Base-by-base conservation (phyloP, 2,113 vertebrate genomes). In the Dicerorhinus sumatrensis region DNA sequence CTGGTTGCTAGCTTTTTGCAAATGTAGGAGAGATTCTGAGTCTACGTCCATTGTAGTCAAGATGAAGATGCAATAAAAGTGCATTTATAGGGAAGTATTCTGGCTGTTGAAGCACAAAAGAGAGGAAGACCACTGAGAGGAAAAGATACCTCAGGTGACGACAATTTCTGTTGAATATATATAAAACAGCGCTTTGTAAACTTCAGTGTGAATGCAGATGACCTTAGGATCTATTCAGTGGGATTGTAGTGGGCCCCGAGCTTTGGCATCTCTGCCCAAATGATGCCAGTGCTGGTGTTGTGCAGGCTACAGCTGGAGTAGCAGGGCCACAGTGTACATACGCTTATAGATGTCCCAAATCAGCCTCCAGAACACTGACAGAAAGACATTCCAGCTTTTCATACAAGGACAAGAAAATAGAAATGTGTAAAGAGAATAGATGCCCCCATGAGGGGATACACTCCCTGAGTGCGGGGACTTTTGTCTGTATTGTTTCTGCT, bases 401-500 rank as follows among this genome's bases (percentile, higher is more conserved):
- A 46, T 10, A 83, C 16, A 20, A 25, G 36, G 31, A 48, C 18
- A 86, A 75, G 46, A 39, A 6, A 83, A 17, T 3, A 86, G 13
- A 63, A 65, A 89, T 25, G 5, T 29, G 6, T 60, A 27, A 33
- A 88, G 14, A 84, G 0, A 31, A 25, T 21, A 85, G 36, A 54
- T 1, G 1, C 2, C 13, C 4, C 4, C 1, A 75, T 8, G 27
- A n/a, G 2, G 58, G 10, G 9, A n/a, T 16, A 33, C 5, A 18
- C 18, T 77, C 14, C 65, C 51, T 27, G 25, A 81, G 14, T 9
- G 17, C 14, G 16, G 6, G 6, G 13, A 3, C 25, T 48, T 36
- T 46, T 67, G 10, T 94, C n/a, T 62, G 8, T 77, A 10, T 56
- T 73, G 5, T 33, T 70, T 83, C 16, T 86, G 6, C 8, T 83